A percentile compares a stretch with the other conserved stretches of the same genome.
phyloP scores from a whole-genome alignment of 2,113 vertebrate genomes.

The Grallaria varia region DNA sequence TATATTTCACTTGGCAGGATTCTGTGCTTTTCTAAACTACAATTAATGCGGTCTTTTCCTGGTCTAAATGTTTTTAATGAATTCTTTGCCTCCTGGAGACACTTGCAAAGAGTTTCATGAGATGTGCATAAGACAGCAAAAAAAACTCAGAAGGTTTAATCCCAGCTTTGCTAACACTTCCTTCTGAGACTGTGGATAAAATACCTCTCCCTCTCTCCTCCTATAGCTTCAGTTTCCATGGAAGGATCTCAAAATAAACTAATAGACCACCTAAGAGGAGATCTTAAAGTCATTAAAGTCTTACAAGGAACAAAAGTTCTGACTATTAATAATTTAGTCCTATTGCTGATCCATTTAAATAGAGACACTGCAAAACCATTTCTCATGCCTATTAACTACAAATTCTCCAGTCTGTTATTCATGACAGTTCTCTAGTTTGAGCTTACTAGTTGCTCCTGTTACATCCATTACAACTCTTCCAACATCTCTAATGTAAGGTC shows the following conservation, averaged over 20 bases:
- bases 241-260: slow-evolving; percentile 2
- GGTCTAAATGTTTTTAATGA: background rate
- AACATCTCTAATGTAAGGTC: background rate
- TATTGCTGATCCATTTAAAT: background rate
- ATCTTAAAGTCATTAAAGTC: slow-evolving; percentile 16
- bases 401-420: background rate
- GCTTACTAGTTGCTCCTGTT: background rate
- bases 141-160: background rate
- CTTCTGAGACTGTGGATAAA: background rate
- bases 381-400: background rate
- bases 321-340: background rate
- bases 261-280: background rate
- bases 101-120: background rate
- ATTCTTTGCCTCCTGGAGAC: background rate
- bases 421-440: background rate
- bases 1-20: background rate
- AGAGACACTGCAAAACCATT: background rate
- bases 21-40: background rate
- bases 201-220: background rate
- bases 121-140: background rate
- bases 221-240: background rate
- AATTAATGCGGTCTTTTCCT: background rate
- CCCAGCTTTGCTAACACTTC: background rate
- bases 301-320: background rate
- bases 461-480: background rate